Evolutionary conservation across 1,140 invertebrate genomes (phyloP).

Genomic region (Ips typographus): DNA sequence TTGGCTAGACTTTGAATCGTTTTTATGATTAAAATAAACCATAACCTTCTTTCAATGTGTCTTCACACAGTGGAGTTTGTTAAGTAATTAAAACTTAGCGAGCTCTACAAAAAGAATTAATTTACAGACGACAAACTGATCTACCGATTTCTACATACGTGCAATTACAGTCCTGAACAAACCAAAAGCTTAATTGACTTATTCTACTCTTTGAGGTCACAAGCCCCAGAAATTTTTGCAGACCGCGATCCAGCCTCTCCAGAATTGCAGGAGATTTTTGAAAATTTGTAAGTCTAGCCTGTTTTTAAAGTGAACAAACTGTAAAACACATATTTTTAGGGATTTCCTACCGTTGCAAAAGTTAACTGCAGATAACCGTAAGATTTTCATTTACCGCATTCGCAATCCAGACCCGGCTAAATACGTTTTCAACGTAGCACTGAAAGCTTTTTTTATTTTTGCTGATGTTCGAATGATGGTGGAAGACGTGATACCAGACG

Average conservation of each 20-base stretch:
- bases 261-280: constrained; percentile 58
- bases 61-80: not conserved
- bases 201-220: constrained; percentile 65
- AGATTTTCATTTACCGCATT: constrained; percentile 61
- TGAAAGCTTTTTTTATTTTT: constrained; percentile 70
- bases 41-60: not conserved
- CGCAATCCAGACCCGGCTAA: constrained; percentile 61
- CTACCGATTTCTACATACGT: constrained; percentile 56
- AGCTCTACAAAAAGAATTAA: not conserved
- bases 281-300: constrained; percentile 55
- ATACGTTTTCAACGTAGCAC: constrained; percentile 66
- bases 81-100: not conserved
- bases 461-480: constrained; percentile 64
- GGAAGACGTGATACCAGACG: constrained; percentile 58
- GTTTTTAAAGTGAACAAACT: constrained; percentile 1
- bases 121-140: constrained; percentile 59
- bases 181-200: constrained; percentile 63
- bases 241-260: constrained; percentile 61
- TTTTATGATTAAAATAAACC: not conserved
- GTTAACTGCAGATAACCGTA: constrained; percentile 43
- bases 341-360: constrained; percentile 63
- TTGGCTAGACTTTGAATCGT: not conserved
- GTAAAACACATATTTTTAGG: constrained; percentile 51
- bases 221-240: constrained; percentile 64
- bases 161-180: constrained; percentile 56